A percentile compares a stretch with the other conserved stretches of the same genome.
Conservation (phyloP, 2,888 invertebrate species). For the Rhingia campestris region DNA sequence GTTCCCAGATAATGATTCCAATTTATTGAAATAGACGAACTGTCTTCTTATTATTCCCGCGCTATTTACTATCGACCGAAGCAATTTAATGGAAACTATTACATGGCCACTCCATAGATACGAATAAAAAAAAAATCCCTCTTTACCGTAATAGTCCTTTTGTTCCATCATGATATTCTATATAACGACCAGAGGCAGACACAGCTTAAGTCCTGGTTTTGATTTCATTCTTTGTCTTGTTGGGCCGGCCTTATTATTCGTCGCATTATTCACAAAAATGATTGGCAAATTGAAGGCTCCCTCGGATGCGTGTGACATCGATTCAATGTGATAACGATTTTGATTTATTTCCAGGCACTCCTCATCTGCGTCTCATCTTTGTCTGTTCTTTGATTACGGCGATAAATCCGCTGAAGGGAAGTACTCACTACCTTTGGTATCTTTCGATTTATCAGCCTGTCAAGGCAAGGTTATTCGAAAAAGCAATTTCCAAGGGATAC, state of each 20-base stretch:
- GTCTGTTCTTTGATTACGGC: slow-evolving; percentile 21
- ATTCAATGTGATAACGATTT: slow-evolving; percentile 61
- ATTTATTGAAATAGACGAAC: slow-evolving; percentile 71
- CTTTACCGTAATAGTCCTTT: slow-evolving; percentile 53
- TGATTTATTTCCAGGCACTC: slow-evolving; percentile 67
- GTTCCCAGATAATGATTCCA: slow-evolving; percentile 64
- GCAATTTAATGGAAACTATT: slow-evolving; percentile 71
- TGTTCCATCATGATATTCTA: slow-evolving; percentile 16
- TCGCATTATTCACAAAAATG: slow-evolving; percentile 55
- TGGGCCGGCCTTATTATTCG: slow-evolving; percentile 47
- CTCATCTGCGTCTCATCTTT: slow-evolving; percentile 54
- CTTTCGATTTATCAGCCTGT: slow-evolving; percentile 67
- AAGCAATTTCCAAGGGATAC: slow-evolving; percentile 46
- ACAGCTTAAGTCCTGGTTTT: slow-evolving; percentile 54
- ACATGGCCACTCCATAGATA: slow-evolving; percentile 55
- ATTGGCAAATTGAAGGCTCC: slow-evolving; percentile 62
- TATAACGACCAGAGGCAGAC: slow-evolving; percentile 51
- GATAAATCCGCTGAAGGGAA: slow-evolving; percentile 47
- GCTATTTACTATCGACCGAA: slow-evolving; percentile 53
- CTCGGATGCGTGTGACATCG: slow-evolving; percentile 67
- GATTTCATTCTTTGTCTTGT: slow-evolving; percentile 50
- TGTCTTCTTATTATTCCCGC: slow-evolving; percentile 67
- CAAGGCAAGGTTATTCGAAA: slow-evolving; percentile 44
- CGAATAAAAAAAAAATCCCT: slow-evolving; percentile 32
- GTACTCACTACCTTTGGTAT: slow-evolving; percentile 45